A percentile compares a stretch with the other conserved stretches of the same genome.
phyloP scores from a whole-genome alignment of 2,797 vertebrate genomes.

The Smutsia gigantea region DNA sequence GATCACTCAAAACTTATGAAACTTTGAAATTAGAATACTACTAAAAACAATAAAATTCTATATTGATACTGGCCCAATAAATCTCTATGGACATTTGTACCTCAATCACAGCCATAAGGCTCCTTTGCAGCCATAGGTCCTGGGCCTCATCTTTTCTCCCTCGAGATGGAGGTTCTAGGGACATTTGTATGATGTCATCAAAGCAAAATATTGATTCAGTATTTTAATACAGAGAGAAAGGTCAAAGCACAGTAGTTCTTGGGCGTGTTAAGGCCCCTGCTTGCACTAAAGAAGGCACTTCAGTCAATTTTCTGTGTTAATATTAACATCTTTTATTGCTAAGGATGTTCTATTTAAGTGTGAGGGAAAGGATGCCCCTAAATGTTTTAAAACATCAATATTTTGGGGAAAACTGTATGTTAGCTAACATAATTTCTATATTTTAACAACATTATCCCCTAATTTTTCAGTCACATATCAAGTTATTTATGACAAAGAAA shows the following conservation, averaged over 20 bases:
- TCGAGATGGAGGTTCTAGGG: not conserved
- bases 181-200: not conserved
- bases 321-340: constrained; percentile 9
- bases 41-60: not conserved
- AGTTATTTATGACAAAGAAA: not conserved
- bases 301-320: not conserved
- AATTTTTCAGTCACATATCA: constrained; percentile 1
- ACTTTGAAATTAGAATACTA: not conserved
- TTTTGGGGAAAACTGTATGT: not conserved
- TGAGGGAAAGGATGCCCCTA: not conserved
- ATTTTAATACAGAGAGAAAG: not conserved
- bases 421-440: not conserved
- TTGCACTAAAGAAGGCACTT: not conserved
- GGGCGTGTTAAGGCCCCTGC: not conserved
- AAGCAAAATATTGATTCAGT: not conserved
- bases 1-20: not conserved
- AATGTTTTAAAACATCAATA: not conserved
- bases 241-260: not conserved
- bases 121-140: not conserved
- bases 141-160: not conserved
- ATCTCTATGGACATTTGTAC: not conserved
- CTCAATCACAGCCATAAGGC: not conserved
- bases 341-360: not conserved
- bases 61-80: not conserved
- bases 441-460: not conserved